These are phyloP conservation scores for Drosophila borborema DNA, from an alignment of 2,888 invertebrate species.

Conservation along the genomic window DNA sequence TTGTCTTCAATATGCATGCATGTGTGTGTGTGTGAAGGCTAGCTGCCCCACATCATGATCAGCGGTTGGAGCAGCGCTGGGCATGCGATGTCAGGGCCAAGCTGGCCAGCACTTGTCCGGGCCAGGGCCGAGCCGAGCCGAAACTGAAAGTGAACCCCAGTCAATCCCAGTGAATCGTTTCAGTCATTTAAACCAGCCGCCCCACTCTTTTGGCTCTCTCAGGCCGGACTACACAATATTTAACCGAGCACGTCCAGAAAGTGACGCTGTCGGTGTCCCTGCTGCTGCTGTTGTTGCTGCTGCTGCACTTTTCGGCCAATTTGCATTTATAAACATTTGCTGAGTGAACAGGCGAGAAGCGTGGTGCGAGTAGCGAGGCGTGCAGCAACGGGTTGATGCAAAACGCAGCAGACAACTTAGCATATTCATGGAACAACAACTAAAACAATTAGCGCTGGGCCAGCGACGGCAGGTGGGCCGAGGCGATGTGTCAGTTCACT, in stretches of 20 bases:
- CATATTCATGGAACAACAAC: conserved; percentile 78
- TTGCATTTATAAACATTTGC: conserved; percentile 78
- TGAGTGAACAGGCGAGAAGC: conserved; percentile 18
- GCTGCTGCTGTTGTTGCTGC: conserved; percentile 38
- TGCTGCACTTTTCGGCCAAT: conserved; percentile 77
- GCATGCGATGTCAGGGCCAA: conserved; percentile 42
- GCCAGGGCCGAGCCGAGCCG: conserved; percentile 21
- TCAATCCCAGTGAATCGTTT: conserved; percentile 35
- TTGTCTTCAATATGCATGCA: conserved; percentile 24
- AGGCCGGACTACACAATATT: conserved; percentile 31
- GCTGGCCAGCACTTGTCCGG: conserved; percentile 12
- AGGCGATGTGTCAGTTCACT: conserved; percentile 40
- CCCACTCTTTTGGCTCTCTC: conserved; percentile 2
- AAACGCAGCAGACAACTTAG: conserved; percentile 73
- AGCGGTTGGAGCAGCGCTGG: conserved; percentile 8
- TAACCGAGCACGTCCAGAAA: conserved; percentile 65
- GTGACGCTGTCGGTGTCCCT: conserved; percentile 31
- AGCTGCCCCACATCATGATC: conserved; percentile 25
- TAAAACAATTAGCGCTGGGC: conserved; percentile 72
- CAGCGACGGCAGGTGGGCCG: conserved; percentile 58
- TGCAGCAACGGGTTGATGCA: conserved; percentile 40
- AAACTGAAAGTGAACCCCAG: conserved; percentile 47
- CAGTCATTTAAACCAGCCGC: conserved; percentile 33
- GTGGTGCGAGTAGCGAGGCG: not conserved
- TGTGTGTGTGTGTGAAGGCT: conserved; percentile 54